Conservation (phyloP, 2,113 vertebrate genomes). For the Tychaedon coryphoeus region DNA sequence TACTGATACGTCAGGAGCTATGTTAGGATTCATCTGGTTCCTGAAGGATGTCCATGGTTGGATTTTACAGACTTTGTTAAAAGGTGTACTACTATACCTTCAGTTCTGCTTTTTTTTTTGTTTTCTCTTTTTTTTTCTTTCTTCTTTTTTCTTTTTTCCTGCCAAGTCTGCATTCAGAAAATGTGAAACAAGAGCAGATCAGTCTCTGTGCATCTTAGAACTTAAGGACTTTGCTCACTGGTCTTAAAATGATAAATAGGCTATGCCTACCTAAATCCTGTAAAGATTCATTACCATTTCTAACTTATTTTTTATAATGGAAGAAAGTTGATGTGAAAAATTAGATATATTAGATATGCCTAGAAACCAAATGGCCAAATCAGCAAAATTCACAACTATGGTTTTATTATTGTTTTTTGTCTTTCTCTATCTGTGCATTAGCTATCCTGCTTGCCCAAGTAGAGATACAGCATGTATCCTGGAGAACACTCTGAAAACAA, state of each 20-base stretch:
- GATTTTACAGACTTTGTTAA: not conserved
- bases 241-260: not conserved
- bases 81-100: not conserved
- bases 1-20: not conserved
- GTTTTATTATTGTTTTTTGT: rapidly evolving
- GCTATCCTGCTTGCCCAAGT: not conserved
- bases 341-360: not conserved
- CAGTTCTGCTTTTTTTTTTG: not conserved
- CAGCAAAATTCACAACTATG: not conserved
- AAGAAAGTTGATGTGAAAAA: not conserved
- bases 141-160: not conserved
- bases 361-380: not conserved
- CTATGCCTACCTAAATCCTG: not conserved
- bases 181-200: not conserved
- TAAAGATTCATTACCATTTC: not conserved
- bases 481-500: not conserved
- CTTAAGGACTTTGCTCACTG: not conserved
- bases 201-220: not conserved
- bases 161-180: not conserved
- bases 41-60: not conserved
- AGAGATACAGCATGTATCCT: not conserved
- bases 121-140: not conserved
- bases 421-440: not conserved
- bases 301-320: not conserved
- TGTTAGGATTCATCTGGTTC: not conserved